Base-by-base conservation (phyloP, 64 coral and sea anemone genomes). In the Dendronephthya gigantea region DNA sequence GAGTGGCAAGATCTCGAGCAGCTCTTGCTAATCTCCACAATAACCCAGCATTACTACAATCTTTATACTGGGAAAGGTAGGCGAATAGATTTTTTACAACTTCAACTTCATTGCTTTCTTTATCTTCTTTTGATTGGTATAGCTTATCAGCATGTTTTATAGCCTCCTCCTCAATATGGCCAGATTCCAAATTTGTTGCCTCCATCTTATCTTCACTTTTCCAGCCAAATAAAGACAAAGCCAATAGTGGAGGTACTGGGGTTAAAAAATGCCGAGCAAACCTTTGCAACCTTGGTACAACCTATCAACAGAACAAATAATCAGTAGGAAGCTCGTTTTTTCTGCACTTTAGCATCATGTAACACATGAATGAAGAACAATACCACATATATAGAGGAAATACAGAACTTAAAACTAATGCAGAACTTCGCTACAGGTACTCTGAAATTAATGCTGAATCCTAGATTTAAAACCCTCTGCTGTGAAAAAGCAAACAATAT, bases 1-100 rank as follows among this genome's bases (percentile, higher is more conserved):
- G 79, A 28, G 85, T 82, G 9, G 83, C 62, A 49, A 90, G 50
- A 74, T 90, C 72, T 7, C 89, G 48, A 43, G 28, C 52, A 9
- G 48, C 34, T 27, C 89, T 55, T 8, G 36, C 72, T 35, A 79
- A 34, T 36, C 72, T 34, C 72, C 72, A 79, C 72, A 79, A 35
- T 34, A 79, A 79, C 72, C 36, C 72, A 39, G 36, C 9, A 34
- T 79, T 79, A 10, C 8, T 33, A 79, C 72, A 4, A 33, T 79
- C 72, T 79, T 79, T 79, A 39, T 79, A 79, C 72, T 79, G 55
- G 1, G 25, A 17, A 62, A 62, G 55, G 25, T 23, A 62, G 55
- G 55, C 55, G 25, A 23, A 23, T n/a, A 62, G 0, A 17, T 62
- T 62, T 27, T 62, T 62, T 27, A 62, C 55, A 62, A n/a, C 55